phyloP scores from a whole-genome alignment of 2,888 invertebrate species.

The Drosophila pseudotakahashii region DNA sequence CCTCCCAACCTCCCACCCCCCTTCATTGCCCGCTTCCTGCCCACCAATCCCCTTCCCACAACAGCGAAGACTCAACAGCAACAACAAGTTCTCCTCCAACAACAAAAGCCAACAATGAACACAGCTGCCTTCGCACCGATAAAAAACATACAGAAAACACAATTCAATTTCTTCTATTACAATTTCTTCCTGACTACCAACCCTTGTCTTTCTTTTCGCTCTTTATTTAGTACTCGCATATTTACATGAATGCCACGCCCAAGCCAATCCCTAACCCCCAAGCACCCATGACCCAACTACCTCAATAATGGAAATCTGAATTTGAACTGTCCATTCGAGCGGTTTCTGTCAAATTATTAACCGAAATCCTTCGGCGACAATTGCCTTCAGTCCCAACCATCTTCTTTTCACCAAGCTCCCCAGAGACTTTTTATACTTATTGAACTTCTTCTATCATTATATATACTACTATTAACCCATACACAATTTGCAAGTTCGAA shows the following conservation, averaged over 20 bases:
- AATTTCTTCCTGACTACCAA: constrained; percentile 61
- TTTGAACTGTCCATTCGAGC: constrained; percentile 10
- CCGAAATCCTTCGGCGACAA: constrained; percentile 1
- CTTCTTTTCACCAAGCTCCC: constrained; percentile 16
- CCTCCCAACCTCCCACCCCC: neutral
- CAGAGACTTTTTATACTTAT: constrained; percentile 57
- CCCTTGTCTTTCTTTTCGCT: constrained; percentile 38
- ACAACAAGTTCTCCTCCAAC: constrained; percentile 26
- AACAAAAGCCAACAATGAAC: constrained; percentile 53
- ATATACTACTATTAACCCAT: constrained; percentile 26
- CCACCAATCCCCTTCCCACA: constrained; percentile 40
- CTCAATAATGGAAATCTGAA: constrained; percentile 46
- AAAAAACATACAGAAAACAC: constrained; percentile 54
- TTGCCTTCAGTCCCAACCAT: neutral
- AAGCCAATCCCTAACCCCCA: constrained; percentile 22
- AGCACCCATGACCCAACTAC: constrained; percentile 35
- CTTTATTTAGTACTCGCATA: constrained; percentile 41
- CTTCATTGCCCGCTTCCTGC: constrained; percentile 8
- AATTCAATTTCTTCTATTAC: constrained; percentile 78
- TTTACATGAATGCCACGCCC: constrained; percentile 59
- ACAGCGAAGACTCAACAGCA: constrained; percentile 28
- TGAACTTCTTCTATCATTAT: constrained; percentile 49
- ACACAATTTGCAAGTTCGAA: constrained; percentile 24
- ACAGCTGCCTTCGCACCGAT: constrained; percentile 65
- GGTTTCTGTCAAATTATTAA: neutral